Evolutionary conservation across 1,140 invertebrate species (phyloP), one percentile per base, ranked within the genome.

Genomic region (Varroa destructor): DNA sequence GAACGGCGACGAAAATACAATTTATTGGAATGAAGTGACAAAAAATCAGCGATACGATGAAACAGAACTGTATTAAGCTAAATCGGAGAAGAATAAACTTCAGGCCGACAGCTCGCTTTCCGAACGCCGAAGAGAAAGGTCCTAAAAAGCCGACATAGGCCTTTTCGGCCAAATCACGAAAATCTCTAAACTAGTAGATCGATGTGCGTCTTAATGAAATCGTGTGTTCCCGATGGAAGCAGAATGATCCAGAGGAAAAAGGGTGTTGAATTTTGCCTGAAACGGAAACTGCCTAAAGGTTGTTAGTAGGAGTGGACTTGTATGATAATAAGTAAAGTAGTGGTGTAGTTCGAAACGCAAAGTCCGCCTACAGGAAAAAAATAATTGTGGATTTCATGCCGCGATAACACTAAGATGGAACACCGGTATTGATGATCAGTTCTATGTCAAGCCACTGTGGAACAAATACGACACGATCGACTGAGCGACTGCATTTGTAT

Each of bases 251-350:
- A 43, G 25, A 6, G 25, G 25, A 5, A 36, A 6, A 42, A 58
- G 57, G 57, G 6, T 58, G 6, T 58, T 40, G 12, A 37, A 40
- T 5, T 14, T 67, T 46, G 46, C 37, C 46, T 46, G 40, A 46
- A 67, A 67, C 61, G 61, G 57, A 58, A 58, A 67, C 61, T 67
- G 61, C 61, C 61, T 40, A 12, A 67, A 67, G 61, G 61, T 67
- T 67, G 61, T 67, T 25, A 67, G 61, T 67, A 67, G 61, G 46
- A 40, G 12, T 8, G 46, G 46, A 51, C 46, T 51, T 8, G 46
- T 5, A 51, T 51, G 46, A 8, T 8, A 5, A 8, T 5, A 51
- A 8, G 3, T 51, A 8, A 51, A 51, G 8, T 8, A 3, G 46
- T 51, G 46, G 4, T 3, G 8, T 51, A 51, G 46, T 51, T 51